A percentile compares a stretch with the other conserved stretches of the same genome.
These are phyloP conservation scores for Lepidocolaptes lacrymiger DNA, from an alignment of 2,797 vertebrate species.

Conservation along the genomic window DNA sequence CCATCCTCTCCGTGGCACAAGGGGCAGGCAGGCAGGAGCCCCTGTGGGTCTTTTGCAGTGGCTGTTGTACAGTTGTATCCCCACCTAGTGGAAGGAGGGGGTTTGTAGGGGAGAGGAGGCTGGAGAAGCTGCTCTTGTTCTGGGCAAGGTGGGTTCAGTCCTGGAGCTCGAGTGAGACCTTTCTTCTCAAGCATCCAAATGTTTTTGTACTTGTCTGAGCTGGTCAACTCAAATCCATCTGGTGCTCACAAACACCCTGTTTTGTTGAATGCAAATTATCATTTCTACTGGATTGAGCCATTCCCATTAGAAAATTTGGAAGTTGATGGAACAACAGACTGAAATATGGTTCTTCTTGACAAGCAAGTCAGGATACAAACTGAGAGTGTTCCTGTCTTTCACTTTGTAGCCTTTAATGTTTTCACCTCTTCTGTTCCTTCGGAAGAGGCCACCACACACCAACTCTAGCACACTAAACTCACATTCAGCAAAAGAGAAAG, in stretches of 20 bases:
- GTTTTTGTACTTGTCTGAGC: neutral
- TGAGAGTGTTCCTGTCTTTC: neutral
- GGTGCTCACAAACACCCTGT: neutral
- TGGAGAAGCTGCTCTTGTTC: neutral
- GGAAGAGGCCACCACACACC: neutral
- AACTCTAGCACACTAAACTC: neutral
- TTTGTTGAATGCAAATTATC: neutral
- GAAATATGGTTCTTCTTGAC: neutral
- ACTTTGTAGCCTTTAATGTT: neutral
- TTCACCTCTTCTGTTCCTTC: neutral
- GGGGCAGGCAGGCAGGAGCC: neutral
- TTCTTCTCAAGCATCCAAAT: neutral
- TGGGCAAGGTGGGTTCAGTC: neutral
- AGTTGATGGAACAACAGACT: neutral
- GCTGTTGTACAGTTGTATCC: neutral
- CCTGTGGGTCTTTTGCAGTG: neutral
- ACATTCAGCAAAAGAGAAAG: neutral
- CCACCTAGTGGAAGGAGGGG: slow-evolving; percentile 24
- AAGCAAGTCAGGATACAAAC: neutral
- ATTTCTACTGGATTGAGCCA: neutral
- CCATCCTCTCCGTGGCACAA: neutral
- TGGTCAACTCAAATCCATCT: neutral
- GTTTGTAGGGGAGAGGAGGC: neutral
- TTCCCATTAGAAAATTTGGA: neutral
- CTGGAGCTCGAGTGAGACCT: neutral